Conservation (phyloP, 2,797 vertebrate genomes). For the Sphenopsis melanotis region DNA sequence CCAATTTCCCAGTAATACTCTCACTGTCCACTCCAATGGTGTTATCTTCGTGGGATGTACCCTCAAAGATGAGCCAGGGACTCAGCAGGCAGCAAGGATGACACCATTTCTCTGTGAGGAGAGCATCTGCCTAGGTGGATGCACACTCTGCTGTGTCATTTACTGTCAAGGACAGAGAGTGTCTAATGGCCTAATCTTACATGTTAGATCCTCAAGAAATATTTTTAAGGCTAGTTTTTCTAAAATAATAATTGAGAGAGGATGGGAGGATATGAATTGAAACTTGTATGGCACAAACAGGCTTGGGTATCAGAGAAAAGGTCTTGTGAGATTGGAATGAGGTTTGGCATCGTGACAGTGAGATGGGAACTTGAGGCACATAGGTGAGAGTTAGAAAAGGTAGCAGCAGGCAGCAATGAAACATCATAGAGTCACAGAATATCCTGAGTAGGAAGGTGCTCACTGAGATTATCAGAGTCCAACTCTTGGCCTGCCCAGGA, state of each 20-base stretch:
- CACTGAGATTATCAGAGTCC: not conserved
- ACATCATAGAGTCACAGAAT: not conserved
- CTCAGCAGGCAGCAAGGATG: not conserved
- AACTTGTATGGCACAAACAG: not conserved
- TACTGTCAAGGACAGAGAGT: not conserved
- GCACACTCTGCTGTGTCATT: not conserved
- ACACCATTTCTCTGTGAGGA: not conserved
- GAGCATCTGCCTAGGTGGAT: not conserved
- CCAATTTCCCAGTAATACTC: not conserved
- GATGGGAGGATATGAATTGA: not conserved
- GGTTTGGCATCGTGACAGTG: fast-evolving
- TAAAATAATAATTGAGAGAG: not conserved
- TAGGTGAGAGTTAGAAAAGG: not conserved
- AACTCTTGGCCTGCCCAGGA: not conserved
- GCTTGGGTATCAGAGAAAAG: not conserved
- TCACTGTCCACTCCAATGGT: not conserved
- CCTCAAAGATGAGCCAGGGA: not conserved
- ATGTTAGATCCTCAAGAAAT: not conserved
- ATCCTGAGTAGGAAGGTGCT: not conserved
- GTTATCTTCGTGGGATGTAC: not conserved
- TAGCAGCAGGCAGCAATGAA: not conserved
- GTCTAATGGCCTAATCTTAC: not conserved
- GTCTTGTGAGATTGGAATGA: not conserved
- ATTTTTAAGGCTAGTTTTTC: not conserved
- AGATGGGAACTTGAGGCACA: not conserved